Evolutionary conservation across 2,797 vertebrate genomes (phyloP).

Genomic region (Darevskia mixta): DNA sequence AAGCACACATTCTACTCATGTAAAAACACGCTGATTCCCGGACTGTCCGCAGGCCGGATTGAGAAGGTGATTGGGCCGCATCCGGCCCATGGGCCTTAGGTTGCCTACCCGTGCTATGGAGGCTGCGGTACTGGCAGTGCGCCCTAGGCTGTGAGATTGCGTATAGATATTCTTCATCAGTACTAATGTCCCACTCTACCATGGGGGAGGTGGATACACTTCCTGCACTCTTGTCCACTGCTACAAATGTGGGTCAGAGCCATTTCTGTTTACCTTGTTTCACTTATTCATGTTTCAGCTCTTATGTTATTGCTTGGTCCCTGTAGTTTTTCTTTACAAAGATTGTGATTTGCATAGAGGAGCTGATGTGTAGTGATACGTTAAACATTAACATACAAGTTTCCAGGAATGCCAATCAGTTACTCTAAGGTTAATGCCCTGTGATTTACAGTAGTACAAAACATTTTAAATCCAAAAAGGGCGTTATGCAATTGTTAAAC

Average conservation of each 20-base stretch:
- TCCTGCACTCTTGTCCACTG: background rate
- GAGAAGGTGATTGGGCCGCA: no score
- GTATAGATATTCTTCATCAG: no score
- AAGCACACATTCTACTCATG: no score
- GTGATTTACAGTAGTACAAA: background rate
- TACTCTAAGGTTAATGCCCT: background rate
- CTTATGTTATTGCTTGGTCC: background rate
- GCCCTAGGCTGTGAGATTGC: background rate
- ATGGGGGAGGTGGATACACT: background rate
- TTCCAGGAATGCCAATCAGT: rapidly evolving
- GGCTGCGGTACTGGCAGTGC: background rate
- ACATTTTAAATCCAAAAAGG: background rate
- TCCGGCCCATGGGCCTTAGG: no score
- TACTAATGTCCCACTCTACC: background rate
- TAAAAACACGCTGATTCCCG: no score
- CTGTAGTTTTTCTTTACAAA: background rate
- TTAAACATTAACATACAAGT: background rate
- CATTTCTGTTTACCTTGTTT: background rate
- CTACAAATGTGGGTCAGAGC: background rate
- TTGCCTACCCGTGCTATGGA: background rate
- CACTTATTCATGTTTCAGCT: background rate
- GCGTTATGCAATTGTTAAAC: background rate
- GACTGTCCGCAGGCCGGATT: no score
- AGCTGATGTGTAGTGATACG: background rate
- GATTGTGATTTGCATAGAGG: background rate